Evolutionary conservation across 2,888 invertebrate genomes (phyloP).

Genomic region (Drosophila demipolita): DNA sequence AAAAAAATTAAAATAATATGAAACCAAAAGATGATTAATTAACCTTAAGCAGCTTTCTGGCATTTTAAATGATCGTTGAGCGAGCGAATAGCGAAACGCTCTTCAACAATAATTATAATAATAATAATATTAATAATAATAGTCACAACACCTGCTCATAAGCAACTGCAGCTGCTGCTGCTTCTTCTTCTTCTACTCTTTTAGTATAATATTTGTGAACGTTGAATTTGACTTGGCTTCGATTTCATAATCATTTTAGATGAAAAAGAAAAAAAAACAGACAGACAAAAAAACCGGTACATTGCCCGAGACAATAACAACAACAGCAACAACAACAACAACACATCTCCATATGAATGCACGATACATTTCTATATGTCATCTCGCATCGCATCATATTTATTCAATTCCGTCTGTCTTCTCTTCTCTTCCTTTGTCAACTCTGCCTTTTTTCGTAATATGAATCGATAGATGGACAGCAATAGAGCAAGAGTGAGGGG

Average conservation of each 20-base stretch:
- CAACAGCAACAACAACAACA: slow-evolving; percentile 10
- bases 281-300: slow-evolving; percentile 27
- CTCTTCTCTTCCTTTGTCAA: neutral
- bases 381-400: slow-evolving; percentile 44
- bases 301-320: slow-evolving; percentile 28
- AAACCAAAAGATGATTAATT: slow-evolving; percentile 69
- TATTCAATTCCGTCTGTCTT: slow-evolving; percentile 20
- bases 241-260: slow-evolving; percentile 68
- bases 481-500: neutral
- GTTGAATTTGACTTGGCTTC: slow-evolving; percentile 44
- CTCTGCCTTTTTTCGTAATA: slow-evolving; percentile 51
- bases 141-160: slow-evolving; percentile 59
- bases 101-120: slow-evolving; percentile 43
- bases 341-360: slow-evolving; percentile 56
- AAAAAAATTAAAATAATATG: neutral
- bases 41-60: slow-evolving; percentile 63
- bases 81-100: slow-evolving; percentile 21
- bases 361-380: slow-evolving; percentile 53
- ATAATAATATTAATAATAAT: slow-evolving; percentile 42
- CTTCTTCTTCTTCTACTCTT: neutral
- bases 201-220: slow-evolving; percentile 28
- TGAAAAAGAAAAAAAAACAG: slow-evolving; percentile 1
- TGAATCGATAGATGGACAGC: slow-evolving; percentile 44
- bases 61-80: slow-evolving; percentile 39
- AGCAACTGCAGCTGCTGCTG: slow-evolving; percentile 8